Conservation (phyloP, 2,888 invertebrate species). For the Uropetala carovei region DNA sequence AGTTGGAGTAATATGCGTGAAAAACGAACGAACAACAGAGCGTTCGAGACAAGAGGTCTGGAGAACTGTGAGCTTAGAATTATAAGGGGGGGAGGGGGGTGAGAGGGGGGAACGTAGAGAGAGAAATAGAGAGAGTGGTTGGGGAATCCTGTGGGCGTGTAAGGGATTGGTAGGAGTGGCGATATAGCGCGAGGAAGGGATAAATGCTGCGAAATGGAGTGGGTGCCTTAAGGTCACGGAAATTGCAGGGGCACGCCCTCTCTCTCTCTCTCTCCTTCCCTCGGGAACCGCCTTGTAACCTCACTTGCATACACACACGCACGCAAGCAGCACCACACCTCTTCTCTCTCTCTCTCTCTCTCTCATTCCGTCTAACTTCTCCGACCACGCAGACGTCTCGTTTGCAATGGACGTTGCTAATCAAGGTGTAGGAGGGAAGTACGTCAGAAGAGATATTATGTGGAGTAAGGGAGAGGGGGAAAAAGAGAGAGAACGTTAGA, state of each 20-base stretch:
- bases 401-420: neutral
- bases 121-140: neutral
- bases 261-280: neutral
- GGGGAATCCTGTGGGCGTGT: neutral
- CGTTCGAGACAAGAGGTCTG: too few relatives aligned
- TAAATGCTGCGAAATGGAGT: neutral
- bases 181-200: neutral
- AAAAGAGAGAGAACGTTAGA: too few relatives aligned
- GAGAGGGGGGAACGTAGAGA: too few relatives aligned
- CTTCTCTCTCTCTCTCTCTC: too few relatives aligned
- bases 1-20: too few relatives aligned
- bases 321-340: neutral
- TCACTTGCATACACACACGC: neutral
- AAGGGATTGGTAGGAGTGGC: neutral
- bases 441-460: too few relatives aligned
- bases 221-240: slow-evolving; percentile 27
- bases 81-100: too few relatives aligned
- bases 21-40: too few relatives aligned
- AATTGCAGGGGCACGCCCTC: slow-evolving; percentile 14
- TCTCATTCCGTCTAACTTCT: neutral
- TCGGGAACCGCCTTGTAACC: slow-evolving; percentile 2
- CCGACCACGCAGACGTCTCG: neutral
- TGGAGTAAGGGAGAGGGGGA: too few relatives aligned
- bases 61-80: too few relatives aligned
- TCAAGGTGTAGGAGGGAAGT: neutral